A percentile compares a stretch with the other conserved stretches of the same genome.
Evolutionary conservation across 2,888 invertebrate genomes (phyloP).

Genomic region (Drosophila limbata): DNA sequence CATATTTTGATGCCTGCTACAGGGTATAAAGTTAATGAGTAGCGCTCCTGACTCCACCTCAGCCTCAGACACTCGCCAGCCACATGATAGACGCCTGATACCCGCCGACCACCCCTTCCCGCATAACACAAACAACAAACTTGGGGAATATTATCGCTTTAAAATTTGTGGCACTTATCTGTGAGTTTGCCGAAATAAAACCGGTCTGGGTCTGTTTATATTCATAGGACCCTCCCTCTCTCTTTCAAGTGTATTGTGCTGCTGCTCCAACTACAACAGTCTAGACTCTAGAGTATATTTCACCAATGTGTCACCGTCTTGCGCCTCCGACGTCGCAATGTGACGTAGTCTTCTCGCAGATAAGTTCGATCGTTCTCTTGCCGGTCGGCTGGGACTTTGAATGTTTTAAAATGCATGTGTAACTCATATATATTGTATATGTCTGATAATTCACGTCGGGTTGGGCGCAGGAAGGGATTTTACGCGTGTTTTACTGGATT

Average conservation of each 20-base stretch:
- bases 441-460: constrained; percentile 52
- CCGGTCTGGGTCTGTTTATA: constrained; percentile 54
- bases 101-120: constrained; percentile 26
- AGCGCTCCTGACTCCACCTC: constrained; percentile 40
- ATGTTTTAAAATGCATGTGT: constrained; percentile 28
- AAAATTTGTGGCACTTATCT: constrained; percentile 44
- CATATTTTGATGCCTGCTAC: not conserved
- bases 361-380: constrained; percentile 61
- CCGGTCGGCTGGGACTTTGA: constrained; percentile 68
- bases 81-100: constrained; percentile 75
- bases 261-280: constrained; percentile 21
- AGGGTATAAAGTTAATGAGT: constrained; percentile 27
- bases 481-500: constrained; percentile 32
- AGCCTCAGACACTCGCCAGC: constrained; percentile 64
- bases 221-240: constrained; percentile 16
- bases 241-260: constrained; percentile 9
- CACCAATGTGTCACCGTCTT: constrained; percentile 70
- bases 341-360: constrained; percentile 68
- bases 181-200: constrained; percentile 39
- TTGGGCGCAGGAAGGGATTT: constrained; percentile 22
- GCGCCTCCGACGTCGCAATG: constrained; percentile 36
- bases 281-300: constrained; percentile 48
- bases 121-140: constrained; percentile 21
- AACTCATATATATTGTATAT: constrained; percentile 1
- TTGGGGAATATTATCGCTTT: constrained; percentile 45